A percentile compares a stretch with the other conserved stretches of the same genome.
Conservation (phyloP, 1,140 invertebrate genomes). For the Pachypeltis micranthus region DNA sequence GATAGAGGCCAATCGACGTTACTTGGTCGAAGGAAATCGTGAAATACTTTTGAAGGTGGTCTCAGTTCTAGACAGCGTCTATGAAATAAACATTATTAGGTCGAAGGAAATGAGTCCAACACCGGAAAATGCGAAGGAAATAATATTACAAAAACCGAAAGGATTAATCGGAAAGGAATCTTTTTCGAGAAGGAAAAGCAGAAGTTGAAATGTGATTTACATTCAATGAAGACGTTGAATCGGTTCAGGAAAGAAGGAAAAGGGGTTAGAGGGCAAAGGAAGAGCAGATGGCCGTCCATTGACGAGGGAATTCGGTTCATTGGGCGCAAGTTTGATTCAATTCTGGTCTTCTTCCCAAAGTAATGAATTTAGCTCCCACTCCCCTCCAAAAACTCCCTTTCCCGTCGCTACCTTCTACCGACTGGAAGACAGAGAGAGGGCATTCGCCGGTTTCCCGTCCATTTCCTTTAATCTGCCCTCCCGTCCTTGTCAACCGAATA, state of each 20-base stretch:
- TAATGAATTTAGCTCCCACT: slow-evolving; percentile 6
- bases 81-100: too few species aligned
- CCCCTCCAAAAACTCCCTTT: background rate
- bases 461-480: background rate
- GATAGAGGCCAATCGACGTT: too few species aligned
- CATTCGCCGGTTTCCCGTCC: background rate
- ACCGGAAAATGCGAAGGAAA: background rate
- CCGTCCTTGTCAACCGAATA: too few species aligned
- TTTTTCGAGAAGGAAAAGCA: too few species aligned
- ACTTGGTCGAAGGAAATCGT: too few species aligned
- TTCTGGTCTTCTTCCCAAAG: background rate
- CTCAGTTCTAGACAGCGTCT: too few species aligned
- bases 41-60: too few species aligned
- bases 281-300: background rate
- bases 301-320: background rate
- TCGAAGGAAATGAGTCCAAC: background rate
- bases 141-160: background rate
- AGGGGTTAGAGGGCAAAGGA: background rate
- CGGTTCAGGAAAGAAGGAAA: background rate
- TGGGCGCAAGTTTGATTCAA: slow-evolving; percentile 3
- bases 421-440: background rate
- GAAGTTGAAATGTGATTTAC: background rate
- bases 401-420: background rate
- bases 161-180: too few species aligned
- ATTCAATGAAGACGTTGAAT: background rate